These are phyloP conservation scores for Euthynnus affinis DNA, from an alignment of 2,797 vertebrate species.

Conservation along the genomic window DNA sequence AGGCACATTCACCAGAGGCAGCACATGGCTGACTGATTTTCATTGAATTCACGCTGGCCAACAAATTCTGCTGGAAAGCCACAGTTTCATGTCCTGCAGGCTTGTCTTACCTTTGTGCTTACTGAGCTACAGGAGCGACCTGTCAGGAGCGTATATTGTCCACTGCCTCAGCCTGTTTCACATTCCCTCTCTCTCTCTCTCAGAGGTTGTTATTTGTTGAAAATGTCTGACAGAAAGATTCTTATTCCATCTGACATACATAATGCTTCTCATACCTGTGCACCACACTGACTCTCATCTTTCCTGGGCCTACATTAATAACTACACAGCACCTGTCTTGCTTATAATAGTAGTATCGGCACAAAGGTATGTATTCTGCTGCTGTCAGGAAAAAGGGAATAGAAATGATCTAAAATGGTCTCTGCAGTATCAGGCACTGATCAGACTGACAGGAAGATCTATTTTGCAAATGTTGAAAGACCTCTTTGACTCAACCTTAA, in stretches of 20 bases:
- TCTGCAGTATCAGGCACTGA: slow-evolving; percentile 27
- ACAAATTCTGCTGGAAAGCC: slow-evolving; percentile 46
- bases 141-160: slow-evolving; percentile 62
- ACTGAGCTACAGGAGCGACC: slow-evolving; percentile 50
- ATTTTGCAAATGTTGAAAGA: slow-evolving; percentile 37
- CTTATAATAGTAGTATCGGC: slow-evolving; percentile 51
- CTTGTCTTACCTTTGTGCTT: slow-evolving; percentile 66
- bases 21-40: slow-evolving; percentile 57
- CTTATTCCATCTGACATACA: slow-evolving; percentile 69
- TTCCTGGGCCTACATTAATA: slow-evolving; percentile 68
- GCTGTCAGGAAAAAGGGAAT: slow-evolving; percentile 44
- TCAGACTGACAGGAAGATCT: slow-evolving; percentile 37
- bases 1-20: slow-evolving; percentile 20
- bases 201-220: slow-evolving; percentile 55
- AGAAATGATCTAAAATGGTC: slow-evolving; percentile 16
- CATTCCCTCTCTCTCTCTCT: slow-evolving; percentile 18
- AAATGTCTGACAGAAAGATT: slow-evolving; percentile 60
- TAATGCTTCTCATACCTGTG: slow-evolving; percentile 59
- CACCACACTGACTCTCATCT: slow-evolving; percentile 60
- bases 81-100: slow-evolving; percentile 50
- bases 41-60: slow-evolving; percentile 48
- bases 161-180: slow-evolving; percentile 36
- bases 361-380: slow-evolving; percentile 45
- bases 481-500: slow-evolving; percentile 10
- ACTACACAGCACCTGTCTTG: slow-evolving; percentile 60